A percentile compares a stretch with the other conserved stretches of the same genome.
phyloP scores from a whole-genome alignment of 2,888 invertebrate genomes.

The Megastigmus dorsalis region DNA sequence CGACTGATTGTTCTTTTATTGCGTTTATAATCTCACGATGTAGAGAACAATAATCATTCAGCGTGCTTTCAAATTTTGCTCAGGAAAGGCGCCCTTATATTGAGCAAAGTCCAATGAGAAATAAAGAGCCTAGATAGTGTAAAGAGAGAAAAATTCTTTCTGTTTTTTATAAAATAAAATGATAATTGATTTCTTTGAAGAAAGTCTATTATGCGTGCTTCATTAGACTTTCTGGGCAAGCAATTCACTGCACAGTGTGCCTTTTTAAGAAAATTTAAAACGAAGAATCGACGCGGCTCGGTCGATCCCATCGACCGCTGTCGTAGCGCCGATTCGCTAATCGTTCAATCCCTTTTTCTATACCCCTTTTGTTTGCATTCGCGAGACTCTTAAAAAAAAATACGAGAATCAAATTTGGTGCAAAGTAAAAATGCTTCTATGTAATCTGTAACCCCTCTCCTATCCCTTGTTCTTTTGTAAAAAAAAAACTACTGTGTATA shows the following conservation, averaged over 20 bases:
- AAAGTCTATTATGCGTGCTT: slow-evolving; percentile 50
- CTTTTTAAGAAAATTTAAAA: slow-evolving; percentile 50
- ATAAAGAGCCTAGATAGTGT: slow-evolving; percentile 36
- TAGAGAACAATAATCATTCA: slow-evolving; percentile 29
- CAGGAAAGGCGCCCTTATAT: slow-evolving; percentile 4
- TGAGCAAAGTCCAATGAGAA: slow-evolving; percentile 26
- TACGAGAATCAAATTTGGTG: slow-evolving; percentile 31
- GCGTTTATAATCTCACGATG: background rate
- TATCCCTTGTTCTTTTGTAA: slow-evolving; percentile 27
- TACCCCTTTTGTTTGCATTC: slow-evolving; percentile 41
- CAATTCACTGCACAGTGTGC: slow-evolving; percentile 56
- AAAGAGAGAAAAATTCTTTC: slow-evolving; percentile 15
- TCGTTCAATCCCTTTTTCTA: slow-evolving; percentile 36
- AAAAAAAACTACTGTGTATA: slow-evolving; percentile 41
- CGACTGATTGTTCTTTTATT: slow-evolving; percentile 8
- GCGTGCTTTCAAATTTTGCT: slow-evolving; percentile 18
- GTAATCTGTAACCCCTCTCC: slow-evolving; percentile 9
- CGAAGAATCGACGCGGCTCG: slow-evolving; percentile 34
- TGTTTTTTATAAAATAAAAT: slow-evolving; percentile 8
- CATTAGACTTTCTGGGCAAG: slow-evolving; percentile 53
- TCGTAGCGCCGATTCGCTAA: slow-evolving; percentile 21
- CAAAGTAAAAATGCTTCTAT: slow-evolving; percentile 46
- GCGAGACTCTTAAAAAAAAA: slow-evolving; percentile 10
- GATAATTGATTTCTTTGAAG: slow-evolving; percentile 37
- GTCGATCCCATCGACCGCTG: background rate